Conservation (phyloP, 2,888 invertebrate species). For the Synergus itoensis region DNA sequence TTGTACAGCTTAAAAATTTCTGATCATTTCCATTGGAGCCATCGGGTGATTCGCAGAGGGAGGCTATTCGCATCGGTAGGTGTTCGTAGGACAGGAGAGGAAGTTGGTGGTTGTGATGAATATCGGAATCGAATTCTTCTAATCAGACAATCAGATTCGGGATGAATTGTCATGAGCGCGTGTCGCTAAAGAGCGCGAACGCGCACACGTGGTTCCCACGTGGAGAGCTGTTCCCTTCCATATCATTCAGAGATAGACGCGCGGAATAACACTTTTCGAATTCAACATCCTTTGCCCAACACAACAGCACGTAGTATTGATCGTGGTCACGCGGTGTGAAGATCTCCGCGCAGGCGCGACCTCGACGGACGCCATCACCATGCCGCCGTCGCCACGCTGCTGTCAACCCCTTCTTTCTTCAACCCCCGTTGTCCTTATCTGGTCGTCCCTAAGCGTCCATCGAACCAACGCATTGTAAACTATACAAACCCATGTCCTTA, state of each 20-base stretch:
- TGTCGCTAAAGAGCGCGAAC: constrained; percentile 65
- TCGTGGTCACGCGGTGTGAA: constrained; percentile 78
- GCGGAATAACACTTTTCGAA: constrained; percentile 78
- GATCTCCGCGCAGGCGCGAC: constrained; percentile 78
- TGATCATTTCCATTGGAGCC: neutral
- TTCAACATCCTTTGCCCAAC: constrained; percentile 75
- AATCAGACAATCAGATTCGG: constrained; percentile 45
- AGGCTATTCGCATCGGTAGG: neutral
- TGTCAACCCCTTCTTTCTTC: constrained; percentile 63
- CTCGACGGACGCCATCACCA: constrained; percentile 77
- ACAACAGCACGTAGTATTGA: constrained; percentile 71
- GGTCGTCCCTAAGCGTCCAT: constrained; percentile 51
- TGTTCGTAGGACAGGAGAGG: neutral
- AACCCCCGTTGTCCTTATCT: constrained; percentile 53
- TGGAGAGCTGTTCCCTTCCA: constrained; percentile 77
- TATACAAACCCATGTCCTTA: constrained; percentile 24
- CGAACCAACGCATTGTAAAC: constrained; percentile 44
- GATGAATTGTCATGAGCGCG: constrained; percentile 58
- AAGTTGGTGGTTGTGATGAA: constrained; percentile 11
- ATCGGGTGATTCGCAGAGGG: neutral
- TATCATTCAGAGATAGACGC: constrained; percentile 78
- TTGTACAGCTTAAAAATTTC: neutral
- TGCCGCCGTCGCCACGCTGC: constrained; percentile 79
- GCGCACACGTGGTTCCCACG: constrained; percentile 76
- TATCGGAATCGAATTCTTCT: constrained; percentile 43